Conservation (phyloP, 2,797 vertebrate genomes). For the Phylloscopus collybita region DNA sequence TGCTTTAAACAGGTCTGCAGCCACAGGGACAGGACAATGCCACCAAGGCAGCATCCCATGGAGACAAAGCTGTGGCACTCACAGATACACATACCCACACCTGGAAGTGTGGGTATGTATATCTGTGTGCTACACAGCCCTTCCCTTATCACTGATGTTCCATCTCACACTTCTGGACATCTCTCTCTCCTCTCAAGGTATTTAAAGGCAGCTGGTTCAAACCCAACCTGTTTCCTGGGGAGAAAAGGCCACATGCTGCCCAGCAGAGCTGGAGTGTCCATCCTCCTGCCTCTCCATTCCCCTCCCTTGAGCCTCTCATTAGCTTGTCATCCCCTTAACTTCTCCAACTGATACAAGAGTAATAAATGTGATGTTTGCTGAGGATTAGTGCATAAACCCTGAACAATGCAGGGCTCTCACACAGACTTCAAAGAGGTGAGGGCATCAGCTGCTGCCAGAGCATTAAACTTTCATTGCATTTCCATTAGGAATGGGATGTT, state of each 20-base stretch:
- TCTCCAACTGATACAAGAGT: background rate
- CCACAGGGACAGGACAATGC: background rate
- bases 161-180: background rate
- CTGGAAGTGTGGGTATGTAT: no score
- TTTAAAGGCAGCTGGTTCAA: background rate
- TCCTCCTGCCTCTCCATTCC: background rate
- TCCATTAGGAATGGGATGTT: background rate
- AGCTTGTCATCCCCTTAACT: background rate
- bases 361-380: background rate
- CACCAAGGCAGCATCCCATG: background rate
- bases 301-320: background rate
- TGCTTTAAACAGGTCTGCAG: background rate
- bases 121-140: no score
- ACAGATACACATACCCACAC: background rate
- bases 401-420: background rate
- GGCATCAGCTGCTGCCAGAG: background rate
- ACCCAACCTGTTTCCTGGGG: background rate
- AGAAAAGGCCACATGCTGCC: background rate
- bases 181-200: background rate
- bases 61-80: background rate
- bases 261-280: background rate
- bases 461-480: constrained; percentile 40
- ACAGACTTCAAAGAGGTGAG: background rate
- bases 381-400: background rate
- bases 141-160: background rate